Conservation (phyloP, 1,140 invertebrate species). For the Heliothis virescens region DNA sequence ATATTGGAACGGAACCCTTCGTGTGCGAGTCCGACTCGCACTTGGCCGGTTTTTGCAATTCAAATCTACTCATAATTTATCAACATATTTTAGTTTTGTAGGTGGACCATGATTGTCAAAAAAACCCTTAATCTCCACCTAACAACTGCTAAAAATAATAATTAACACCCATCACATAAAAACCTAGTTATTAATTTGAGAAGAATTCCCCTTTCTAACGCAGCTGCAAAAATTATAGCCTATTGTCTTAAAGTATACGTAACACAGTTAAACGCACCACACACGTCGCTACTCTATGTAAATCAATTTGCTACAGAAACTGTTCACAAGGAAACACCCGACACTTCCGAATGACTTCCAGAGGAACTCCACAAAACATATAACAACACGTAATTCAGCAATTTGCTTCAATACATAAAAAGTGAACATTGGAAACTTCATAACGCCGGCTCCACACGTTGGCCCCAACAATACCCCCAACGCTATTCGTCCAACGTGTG, state of each 20-base stretch:
- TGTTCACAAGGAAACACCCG: slow-evolving; percentile 64
- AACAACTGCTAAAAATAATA: not conserved
- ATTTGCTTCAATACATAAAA: not conserved
- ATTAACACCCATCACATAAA: slow-evolving; percentile 6
- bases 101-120: not conserved
- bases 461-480: too few species aligned
- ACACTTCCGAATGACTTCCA: slow-evolving; percentile 46
- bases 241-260: slow-evolving; percentile 43
- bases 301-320: slow-evolving; percentile 62
- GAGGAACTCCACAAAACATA: slow-evolving; percentile 28
- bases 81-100: too few species aligned
- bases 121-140: not conserved
- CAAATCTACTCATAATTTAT: not conserved
- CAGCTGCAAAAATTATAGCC: slow-evolving; percentile 36
- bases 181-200: slow-evolving; percentile 25
- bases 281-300: slow-evolving; percentile 50
- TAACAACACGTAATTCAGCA: slow-evolving; percentile 35
- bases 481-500: too few species aligned
- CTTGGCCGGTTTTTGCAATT: too few species aligned
- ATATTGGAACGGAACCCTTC: too few species aligned
- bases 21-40: too few species aligned
- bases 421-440: slow-evolving; percentile 12
- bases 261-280: slow-evolving; percentile 20
- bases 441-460: too few species aligned
- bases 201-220: slow-evolving; percentile 43